Evolutionary conservation across 2,888 invertebrate species (phyloP), one percentile per base, ranked within the genome.

Genomic region (Rotaria socialis): DNA sequence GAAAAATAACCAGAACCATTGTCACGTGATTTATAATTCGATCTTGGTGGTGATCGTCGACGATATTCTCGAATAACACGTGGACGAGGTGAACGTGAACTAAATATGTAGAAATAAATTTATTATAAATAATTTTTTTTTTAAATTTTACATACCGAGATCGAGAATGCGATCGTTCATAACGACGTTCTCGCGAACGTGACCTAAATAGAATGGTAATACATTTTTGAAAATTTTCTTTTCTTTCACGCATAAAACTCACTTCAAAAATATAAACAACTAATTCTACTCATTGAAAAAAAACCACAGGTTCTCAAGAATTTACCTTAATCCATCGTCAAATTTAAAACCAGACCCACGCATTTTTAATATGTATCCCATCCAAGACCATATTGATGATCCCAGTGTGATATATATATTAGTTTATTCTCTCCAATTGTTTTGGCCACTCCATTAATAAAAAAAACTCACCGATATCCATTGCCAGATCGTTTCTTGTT

Each of bases 21-120:
- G 16, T 67, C 67, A 67, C 67, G 67, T 67, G 67, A 27, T 67
- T 67, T 67, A 35, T 67, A 67, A 67, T 35, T 67, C 14, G 67
- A 41, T 27, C 14, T 35, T 67, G 67, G 67, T 67, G 80, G 47
- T 80, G 80, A 80, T 47, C 80, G 80, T 11, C 80, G 80, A 80
- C 80, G 80, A 47, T 80, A 22, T 47, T 80, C 80, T 24, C 80
- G 47, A 47, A 43, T n/a, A 22, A 80, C 80, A n/a, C 47, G 43
- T 24, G 47, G 47, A 80, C 80, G 80, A n/a, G 80, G 80, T 47
- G 80, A 80, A n/a, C 47, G 47, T 41, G 80, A 80, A 80, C 80
- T 43, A 43, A 24, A 47, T 27, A 11, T 47, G 11, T 47, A 47
- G n/a, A 14, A n/a, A 10, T 14, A 2, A 24, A 80, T 22, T n/a